A percentile compares a stretch with the other conserved stretches of the same genome.
Conservation (phyloP, 2,113 vertebrate genomes). For the Kryptolebias marmoratus region DNA sequence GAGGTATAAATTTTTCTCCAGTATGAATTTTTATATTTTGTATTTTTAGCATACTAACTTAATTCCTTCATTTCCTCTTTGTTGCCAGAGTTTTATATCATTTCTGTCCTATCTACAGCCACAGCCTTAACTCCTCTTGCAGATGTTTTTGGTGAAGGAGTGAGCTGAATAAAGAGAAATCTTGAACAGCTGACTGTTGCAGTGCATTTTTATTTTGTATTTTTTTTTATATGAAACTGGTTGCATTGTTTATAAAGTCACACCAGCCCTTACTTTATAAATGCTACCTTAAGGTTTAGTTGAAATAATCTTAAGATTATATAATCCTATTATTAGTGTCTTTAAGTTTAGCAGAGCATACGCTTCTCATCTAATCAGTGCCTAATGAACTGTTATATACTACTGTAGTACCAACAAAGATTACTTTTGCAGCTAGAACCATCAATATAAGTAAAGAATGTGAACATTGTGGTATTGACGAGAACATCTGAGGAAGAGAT, state of each 20-base stretch:
- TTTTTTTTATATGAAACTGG: background rate
- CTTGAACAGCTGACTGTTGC: slow-evolving; percentile 24
- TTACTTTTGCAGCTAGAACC: too few relatives aligned
- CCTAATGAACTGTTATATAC: background rate
- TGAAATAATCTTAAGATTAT: background rate
- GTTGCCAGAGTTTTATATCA: slow-evolving; percentile 63
- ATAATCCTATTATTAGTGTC: background rate
- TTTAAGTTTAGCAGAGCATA: too few relatives aligned
- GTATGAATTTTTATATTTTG: slow-evolving; percentile 81
- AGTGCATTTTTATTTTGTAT: background rate
- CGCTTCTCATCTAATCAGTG: background rate
- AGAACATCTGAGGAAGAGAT: too few relatives aligned
- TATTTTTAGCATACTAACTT: slow-evolving; percentile 83
- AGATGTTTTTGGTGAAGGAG: slow-evolving; percentile 60
- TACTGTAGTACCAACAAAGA: background rate
- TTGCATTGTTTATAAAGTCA: background rate
- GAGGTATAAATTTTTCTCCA: slow-evolving; percentile 77
- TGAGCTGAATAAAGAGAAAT: slow-evolving; percentile 68
- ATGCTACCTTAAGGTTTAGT: background rate
- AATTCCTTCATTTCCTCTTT: slow-evolving; percentile 68
- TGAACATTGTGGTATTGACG: too few relatives aligned
- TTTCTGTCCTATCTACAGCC: slow-evolving; percentile 50
- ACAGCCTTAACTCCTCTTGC: slow-evolving; percentile 75
- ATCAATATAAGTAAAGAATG: too few relatives aligned
- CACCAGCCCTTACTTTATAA: background rate